Percentiles rank a stretch among this genome's conserved stretches.
These are phyloP conservation scores for Drymonia ruficornis DNA, from an alignment of 2,888 invertebrate genomes.

Conservation along the genomic window DNA sequence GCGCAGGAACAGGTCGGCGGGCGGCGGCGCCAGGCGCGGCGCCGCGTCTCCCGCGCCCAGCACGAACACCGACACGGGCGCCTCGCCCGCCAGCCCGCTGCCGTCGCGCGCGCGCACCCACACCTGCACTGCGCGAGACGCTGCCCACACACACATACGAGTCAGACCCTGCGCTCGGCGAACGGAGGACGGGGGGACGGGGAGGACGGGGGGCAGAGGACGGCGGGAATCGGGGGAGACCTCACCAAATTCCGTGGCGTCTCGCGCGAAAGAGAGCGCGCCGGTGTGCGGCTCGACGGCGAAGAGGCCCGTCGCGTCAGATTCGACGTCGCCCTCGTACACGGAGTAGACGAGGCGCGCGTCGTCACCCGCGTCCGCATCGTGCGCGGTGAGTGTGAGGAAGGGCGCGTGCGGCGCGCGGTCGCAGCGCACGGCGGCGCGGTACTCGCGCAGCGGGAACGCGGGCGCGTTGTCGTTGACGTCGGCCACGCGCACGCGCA, in stretches of 20 bases:
- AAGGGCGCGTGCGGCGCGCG: conserved; percentile 63
- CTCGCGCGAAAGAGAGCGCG: conserved; percentile 87
- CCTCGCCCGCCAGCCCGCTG: conserved; percentile 92
- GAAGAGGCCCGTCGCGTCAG: conserved; percentile 88
- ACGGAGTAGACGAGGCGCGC: conserved; percentile 91
- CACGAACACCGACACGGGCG: conserved; percentile 92
- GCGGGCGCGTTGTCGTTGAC: conserved; percentile 93
- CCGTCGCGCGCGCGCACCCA: conserved; percentile 95
- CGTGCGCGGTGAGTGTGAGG: conserved; percentile 85
- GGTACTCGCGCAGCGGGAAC: conserved; percentile 91
- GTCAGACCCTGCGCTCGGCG: not conserved
- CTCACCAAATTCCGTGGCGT: conserved; percentile 82
- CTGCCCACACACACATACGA: conserved; percentile 64
- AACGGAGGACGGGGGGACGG: not conserved
- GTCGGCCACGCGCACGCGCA: conserved; percentile 92
- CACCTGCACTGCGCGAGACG: conserved; percentile 92
- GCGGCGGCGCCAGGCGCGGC: conserved; percentile 90
- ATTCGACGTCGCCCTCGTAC: conserved; percentile 84
- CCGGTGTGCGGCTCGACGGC: conserved; percentile 91
- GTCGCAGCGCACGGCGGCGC: conserved; percentile 87
- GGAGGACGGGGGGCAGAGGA: not conserved
- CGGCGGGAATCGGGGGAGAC: not conserved
- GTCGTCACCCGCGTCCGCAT: conserved; percentile 90
- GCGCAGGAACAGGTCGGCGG: conserved; percentile 91
- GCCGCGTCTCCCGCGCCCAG: conserved; percentile 88